Percentiles rank a stretch among this genome's conserved stretches.
Conservation (phyloP, 30 jellyfish, hydroid and myxozoan genomes). For the Chrysaora quinquecirrha region DNA sequence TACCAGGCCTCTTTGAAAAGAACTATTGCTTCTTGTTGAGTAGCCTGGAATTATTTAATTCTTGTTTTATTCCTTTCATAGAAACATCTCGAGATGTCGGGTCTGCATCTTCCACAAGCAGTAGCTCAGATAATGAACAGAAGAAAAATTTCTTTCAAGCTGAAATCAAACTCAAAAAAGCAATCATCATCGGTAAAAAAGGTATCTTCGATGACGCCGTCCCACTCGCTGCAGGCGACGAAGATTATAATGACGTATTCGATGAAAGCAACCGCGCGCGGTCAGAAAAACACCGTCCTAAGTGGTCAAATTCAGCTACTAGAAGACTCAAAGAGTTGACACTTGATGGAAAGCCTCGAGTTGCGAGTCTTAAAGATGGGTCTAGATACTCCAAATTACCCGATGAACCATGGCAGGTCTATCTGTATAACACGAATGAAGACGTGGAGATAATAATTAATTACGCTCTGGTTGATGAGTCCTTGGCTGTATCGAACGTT, state of each 20-base stretch:
- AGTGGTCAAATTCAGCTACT: slow-evolving; percentile 51
- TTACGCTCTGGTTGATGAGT: slow-evolving; percentile 78
- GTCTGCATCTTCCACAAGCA: slow-evolving; percentile 30
- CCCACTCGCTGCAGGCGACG: slow-evolving; percentile 75
- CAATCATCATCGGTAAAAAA: neutral
- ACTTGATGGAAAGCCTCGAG: slow-evolving; percentile 64
- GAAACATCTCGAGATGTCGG: slow-evolving; percentile 49
- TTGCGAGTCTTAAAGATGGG: slow-evolving; percentile 70
- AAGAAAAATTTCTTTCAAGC: slow-evolving; percentile 5
- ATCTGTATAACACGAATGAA: slow-evolving; percentile 80
- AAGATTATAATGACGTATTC: slow-evolving; percentile 16
- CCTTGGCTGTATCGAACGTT: slow-evolving; percentile 76
- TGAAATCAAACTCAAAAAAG: neutral
- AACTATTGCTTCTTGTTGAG: too few species aligned
- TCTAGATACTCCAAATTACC: slow-evolving; percentile 15
- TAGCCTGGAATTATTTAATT: too few species aligned
- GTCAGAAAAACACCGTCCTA: slow-evolving; percentile 8
- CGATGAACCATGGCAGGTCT: slow-evolving; percentile 70
- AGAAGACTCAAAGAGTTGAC: slow-evolving; percentile 51
- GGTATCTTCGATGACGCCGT: neutral
- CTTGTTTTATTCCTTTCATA: slow-evolving; percentile 3
- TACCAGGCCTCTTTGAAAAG: too few species aligned
- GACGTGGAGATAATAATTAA: slow-evolving; percentile 74
- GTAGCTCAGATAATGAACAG: neutral
- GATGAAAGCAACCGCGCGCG: neutral